Percentiles rank a stretch among this genome's conserved stretches.
These are phyloP conservation scores for Phrynocephalus guinanensis DNA, from an alignment of 2,797 vertebrate genomes.

Conservation along the genomic window DNA sequence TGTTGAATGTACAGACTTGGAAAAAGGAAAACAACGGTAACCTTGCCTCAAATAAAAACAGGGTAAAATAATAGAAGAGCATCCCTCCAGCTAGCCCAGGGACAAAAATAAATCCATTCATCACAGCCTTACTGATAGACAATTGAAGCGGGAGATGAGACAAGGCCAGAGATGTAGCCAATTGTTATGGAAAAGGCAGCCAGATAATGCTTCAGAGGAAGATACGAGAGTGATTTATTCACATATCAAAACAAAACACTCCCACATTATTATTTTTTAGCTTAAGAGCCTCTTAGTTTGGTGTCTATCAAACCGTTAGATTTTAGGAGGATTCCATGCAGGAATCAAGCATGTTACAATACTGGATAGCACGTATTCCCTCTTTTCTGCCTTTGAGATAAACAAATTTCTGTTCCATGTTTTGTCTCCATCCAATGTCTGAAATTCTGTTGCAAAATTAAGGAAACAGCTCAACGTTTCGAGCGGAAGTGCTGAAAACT, in stretches of 20 bases:
- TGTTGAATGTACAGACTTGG: background rate
- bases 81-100: background rate
- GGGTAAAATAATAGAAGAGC: background rate
- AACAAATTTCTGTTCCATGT: too few relatives aligned
- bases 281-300: background rate
- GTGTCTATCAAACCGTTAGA: too few relatives aligned
- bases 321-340: too few relatives aligned
- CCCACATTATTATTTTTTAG: background rate
- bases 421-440: too few relatives aligned
- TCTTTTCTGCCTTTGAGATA: too few relatives aligned
- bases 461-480: too few relatives aligned
- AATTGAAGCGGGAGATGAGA: background rate
- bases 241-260: background rate
- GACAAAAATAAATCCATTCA: background rate
- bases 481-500: too few relatives aligned
- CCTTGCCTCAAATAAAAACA: background rate
- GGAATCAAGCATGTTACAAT: too few relatives aligned
- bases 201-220: background rate
- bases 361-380: too few relatives aligned
- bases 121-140: background rate
- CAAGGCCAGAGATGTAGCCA: background rate
- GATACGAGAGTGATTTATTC: background rate
- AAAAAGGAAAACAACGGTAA: background rate
- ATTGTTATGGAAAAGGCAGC: background rate
- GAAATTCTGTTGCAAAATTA: too few relatives aligned